Evolutionary conservation across 2,888 invertebrate genomes (phyloP).

Genomic region (Alviniconcha strummeri): DNA sequence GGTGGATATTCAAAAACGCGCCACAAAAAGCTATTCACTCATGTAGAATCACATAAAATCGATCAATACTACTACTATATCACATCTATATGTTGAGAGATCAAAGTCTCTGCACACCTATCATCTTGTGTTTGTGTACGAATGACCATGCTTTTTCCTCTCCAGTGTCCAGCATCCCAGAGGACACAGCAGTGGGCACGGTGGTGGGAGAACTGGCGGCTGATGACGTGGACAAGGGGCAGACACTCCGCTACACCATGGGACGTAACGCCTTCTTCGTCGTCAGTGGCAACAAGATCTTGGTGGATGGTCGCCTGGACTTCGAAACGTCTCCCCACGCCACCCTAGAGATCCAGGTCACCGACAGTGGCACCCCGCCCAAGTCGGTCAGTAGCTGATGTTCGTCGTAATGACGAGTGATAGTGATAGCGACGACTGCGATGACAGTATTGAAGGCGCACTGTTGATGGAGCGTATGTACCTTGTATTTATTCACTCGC

Average conservation of each 20-base stretch:
- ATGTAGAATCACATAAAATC: too few species aligned
- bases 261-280: constrained; percentile 37
- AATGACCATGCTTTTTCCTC: background rate
- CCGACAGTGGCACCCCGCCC: constrained; percentile 48
- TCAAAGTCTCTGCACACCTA: too few species aligned
- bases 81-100: too few species aligned
- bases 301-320: constrained; percentile 50
- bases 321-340: constrained; percentile 43
- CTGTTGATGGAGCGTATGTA: too few species aligned
- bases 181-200: constrained; percentile 45
- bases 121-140: too few species aligned
- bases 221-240: constrained; percentile 48
- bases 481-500: too few species aligned
- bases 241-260: constrained; percentile 46
- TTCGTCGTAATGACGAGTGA: too few species aligned
- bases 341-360: constrained; percentile 41
- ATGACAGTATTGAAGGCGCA: too few species aligned
- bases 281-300: constrained; percentile 42
- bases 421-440: too few species aligned
- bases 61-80: too few species aligned
- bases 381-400: constrained; percentile 40
- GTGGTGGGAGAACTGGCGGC: constrained; percentile 48
- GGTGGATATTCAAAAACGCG: too few species aligned
- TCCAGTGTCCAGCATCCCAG: constrained; percentile 36
- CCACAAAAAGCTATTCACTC: too few species aligned